These are phyloP conservation scores for Drosophila aldrichi DNA, from an alignment of 2,888 invertebrate species.

Conservation along the genomic window DNA sequence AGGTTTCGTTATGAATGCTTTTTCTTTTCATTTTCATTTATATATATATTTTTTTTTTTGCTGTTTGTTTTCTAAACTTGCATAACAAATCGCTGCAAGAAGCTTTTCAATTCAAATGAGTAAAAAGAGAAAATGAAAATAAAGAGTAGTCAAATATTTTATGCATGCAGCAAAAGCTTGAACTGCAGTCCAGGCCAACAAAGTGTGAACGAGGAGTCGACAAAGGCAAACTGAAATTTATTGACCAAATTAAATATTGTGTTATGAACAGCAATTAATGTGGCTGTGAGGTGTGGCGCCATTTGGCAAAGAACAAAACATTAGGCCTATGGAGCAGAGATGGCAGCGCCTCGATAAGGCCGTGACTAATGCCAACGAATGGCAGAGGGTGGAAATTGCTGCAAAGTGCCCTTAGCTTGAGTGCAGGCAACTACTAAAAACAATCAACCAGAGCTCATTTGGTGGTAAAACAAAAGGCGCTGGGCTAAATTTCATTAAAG, in stretches of 20 bases:
- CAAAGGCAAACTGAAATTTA: constrained; percentile 34
- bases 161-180: constrained; percentile 54
- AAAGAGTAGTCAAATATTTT: constrained; percentile 68
- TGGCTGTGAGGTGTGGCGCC: constrained; percentile 24
- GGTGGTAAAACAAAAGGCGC: constrained; percentile 65
- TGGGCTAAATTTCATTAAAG: constrained; percentile 68
- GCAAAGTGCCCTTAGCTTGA: constrained; percentile 53
- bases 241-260: constrained; percentile 37
- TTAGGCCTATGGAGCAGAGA: constrained; percentile 43
- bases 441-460: constrained; percentile 32
- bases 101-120: constrained; percentile 76
- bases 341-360: constrained; percentile 73
- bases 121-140: constrained; percentile 12
- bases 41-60: constrained; percentile 12
- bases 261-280: constrained; percentile 53
- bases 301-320: constrained; percentile 37
- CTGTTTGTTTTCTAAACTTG: constrained; percentile 72
- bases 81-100: constrained; percentile 71
- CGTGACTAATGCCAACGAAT: constrained; percentile 69
- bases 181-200: constrained; percentile 36
- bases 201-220: constrained; percentile 60
- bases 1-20: constrained; percentile 61
- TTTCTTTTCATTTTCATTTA: constrained; percentile 13
- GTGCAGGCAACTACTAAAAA: constrained; percentile 59
- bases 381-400: constrained; percentile 55